Evolutionary conservation across 2,888 invertebrate species (phyloP).

Genomic region (Volucella bombylans): DNA sequence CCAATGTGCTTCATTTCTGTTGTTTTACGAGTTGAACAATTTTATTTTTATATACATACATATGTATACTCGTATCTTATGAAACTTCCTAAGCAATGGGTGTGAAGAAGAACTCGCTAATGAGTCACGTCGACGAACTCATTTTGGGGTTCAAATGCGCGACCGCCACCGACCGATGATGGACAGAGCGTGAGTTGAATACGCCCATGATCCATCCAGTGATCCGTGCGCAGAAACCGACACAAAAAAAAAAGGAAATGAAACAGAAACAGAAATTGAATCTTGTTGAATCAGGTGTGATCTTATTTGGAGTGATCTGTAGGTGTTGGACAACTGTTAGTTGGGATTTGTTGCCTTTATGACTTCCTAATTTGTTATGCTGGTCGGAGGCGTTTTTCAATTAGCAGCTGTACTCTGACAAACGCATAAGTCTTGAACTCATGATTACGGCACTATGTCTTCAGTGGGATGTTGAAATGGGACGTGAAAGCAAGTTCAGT

Average conservation of each 20-base stretch:
- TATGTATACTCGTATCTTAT: constrained; percentile 20
- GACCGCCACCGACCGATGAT: constrained; percentile 1
- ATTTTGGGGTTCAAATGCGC: background rate
- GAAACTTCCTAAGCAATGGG: constrained; percentile 29
- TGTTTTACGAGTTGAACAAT: constrained; percentile 36
- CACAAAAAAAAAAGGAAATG: background rate
- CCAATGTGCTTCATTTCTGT: constrained; percentile 48
- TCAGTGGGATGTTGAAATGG: too few species aligned
- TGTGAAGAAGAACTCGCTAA: constrained; percentile 51
- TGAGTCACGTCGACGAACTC: constrained; percentile 50
- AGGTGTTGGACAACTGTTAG: background rate
- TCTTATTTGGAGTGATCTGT: constrained; percentile 32
- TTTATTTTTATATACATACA: constrained; percentile 1
- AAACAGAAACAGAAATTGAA: constrained; percentile 7
- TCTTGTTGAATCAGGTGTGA: constrained; percentile 20
- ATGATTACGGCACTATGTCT: too few species aligned
- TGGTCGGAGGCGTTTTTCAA: too few species aligned
- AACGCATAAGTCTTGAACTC: too few species aligned
- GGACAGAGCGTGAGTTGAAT: constrained; percentile 29
- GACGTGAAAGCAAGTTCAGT: too few species aligned
- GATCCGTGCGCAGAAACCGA: background rate
- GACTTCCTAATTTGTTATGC: too few species aligned
- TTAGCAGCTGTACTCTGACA: too few species aligned
- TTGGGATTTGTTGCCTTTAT: too few species aligned
- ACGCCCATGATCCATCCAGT: constrained; percentile 30